Evolutionary conservation across 2,888 invertebrate genomes (phyloP).

Genomic region (Torymus tubicola): DNA sequence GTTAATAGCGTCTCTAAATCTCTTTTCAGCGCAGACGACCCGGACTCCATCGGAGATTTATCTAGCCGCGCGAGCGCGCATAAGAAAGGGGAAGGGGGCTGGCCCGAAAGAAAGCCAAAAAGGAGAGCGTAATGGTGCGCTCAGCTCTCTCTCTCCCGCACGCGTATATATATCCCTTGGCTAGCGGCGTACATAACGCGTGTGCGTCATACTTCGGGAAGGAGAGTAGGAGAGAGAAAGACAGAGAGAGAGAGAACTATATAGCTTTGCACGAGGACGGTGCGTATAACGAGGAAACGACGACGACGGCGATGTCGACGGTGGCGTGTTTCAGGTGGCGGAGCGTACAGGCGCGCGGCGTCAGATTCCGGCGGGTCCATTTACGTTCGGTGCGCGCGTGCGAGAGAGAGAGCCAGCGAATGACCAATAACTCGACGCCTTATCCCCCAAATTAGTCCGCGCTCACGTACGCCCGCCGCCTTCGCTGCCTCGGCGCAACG

Average conservation of each 20-base stretch:
- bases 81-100: slow-evolving; percentile 24
- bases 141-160: slow-evolving; percentile 34
- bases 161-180: slow-evolving; percentile 41
- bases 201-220: slow-evolving; percentile 33
- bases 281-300: slow-evolving; percentile 51
- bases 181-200: slow-evolving; percentile 1
- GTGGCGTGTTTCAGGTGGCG: slow-evolving; percentile 30
- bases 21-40: slow-evolving; percentile 31
- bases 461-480: slow-evolving; percentile 41
- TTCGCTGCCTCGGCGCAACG: neutral
- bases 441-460: slow-evolving; percentile 69
- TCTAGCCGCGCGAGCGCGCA: slow-evolving; percentile 41
- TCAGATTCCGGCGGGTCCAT: slow-evolving; percentile 61
- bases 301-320: neutral
- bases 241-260: neutral
- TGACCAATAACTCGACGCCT: slow-evolving; percentile 69
- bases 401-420: slow-evolving; percentile 55
- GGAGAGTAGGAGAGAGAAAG: neutral
- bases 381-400: slow-evolving; percentile 59
- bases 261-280: slow-evolving; percentile 12
- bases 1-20: slow-evolving; percentile 48
- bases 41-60: slow-evolving; percentile 53
- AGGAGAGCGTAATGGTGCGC: slow-evolving; percentile 36
- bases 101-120: slow-evolving; percentile 44
- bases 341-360: slow-evolving; percentile 9